These are phyloP conservation scores for Mus spicilegus DNA, from an alignment of 2,113 vertebrate genomes.

Conservation along the genomic window DNA sequence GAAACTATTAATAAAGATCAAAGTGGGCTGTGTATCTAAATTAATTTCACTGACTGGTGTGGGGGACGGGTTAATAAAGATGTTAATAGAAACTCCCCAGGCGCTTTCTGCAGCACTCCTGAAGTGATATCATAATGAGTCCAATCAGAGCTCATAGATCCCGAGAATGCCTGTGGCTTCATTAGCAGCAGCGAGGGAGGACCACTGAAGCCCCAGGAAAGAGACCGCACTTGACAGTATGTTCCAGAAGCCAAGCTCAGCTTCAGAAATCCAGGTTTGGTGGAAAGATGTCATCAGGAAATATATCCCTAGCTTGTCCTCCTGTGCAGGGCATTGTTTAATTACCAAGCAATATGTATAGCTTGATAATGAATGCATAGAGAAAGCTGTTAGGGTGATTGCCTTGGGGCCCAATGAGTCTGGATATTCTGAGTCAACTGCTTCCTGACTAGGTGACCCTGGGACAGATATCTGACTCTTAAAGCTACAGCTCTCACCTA, in stretches of 20 bases:
- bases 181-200: slow-evolving; percentile 35
- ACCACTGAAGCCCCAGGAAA: slow-evolving; percentile 14
- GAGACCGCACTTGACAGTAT: not conserved
- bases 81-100: slow-evolving; percentile 75
- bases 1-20: slow-evolving; percentile 81
- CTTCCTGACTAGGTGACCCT: not conserved
- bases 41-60: slow-evolving; percentile 70
- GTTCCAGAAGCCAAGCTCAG: slow-evolving; percentile 45
- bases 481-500: not conserved
- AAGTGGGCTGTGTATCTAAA: slow-evolving; percentile 77
- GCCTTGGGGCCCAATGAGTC: not conserved
- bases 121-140: slow-evolving; percentile 47
- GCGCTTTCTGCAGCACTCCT: slow-evolving; percentile 57
- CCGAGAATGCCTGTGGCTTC: not conserved
- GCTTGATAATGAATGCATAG: not conserved
- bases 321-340: not conserved
- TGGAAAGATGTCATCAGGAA: slow-evolving; percentile 22
- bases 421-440: not conserved
- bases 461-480: not conserved
- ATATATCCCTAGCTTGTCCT: not conserved
- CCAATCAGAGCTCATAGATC: not conserved
- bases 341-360: not conserved
- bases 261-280: slow-evolving; percentile 32
- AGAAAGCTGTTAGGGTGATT: not conserved
- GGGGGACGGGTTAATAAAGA: slow-evolving; percentile 74